A percentile compares a stretch with the other conserved stretches of the same genome.
Evolutionary conservation across 2,113 vertebrate species (phyloP).

Genomic region (Crotophaga sulcirostris): DNA sequence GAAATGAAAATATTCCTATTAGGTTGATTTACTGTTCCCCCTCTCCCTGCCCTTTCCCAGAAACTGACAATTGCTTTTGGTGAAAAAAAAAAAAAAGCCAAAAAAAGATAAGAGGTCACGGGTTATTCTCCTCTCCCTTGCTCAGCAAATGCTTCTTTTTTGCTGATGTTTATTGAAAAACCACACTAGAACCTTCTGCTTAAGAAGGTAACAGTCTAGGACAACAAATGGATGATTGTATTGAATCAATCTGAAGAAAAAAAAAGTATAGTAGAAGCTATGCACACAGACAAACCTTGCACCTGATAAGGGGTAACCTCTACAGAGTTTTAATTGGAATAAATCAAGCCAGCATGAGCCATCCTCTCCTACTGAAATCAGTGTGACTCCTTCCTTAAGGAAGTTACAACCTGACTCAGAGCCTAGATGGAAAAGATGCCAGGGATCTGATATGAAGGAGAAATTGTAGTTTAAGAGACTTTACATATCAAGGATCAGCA

Average conservation of each 20-base stretch:
- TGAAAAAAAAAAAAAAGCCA: no score
- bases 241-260: background rate
- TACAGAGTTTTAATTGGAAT: background rate
- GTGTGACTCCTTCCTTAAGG: background rate
- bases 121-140: background rate
- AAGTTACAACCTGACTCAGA: background rate
- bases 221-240: background rate
- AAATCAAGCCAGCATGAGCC: background rate
- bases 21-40: background rate
- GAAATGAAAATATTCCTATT: background rate
- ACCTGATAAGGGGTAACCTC: background rate
- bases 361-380: background rate
- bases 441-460: background rate
- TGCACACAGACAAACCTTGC: background rate
- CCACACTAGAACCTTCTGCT: background rate
- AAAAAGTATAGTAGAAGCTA: background rate
- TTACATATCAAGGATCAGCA: background rate
- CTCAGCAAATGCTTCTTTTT: background rate
- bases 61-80: background rate
- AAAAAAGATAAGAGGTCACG: rapidly evolving
- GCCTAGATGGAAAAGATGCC: background rate
- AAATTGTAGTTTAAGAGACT: background rate
- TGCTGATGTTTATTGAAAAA: background rate
- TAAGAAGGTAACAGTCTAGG: background rate
- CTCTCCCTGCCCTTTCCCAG: background rate